These are phyloP conservation scores for Lasioglossum villosulum DNA, from an alignment of 2,888 invertebrate species.

Conservation along the genomic window DNA sequence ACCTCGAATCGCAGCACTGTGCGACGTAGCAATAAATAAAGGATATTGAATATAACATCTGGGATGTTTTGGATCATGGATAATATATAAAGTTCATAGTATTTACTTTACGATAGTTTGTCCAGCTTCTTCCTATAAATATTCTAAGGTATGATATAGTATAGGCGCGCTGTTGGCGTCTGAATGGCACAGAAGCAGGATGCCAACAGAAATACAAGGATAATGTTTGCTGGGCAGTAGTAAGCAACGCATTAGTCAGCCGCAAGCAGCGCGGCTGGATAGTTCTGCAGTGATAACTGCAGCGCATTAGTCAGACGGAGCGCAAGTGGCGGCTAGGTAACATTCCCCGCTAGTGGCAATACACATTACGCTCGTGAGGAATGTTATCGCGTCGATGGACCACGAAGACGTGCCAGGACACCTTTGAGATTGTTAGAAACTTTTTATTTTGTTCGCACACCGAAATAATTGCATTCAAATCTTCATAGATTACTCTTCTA, in stretches of 20 bases:
- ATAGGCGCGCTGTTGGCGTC: no score
- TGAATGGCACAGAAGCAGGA: not conserved
- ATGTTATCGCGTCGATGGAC: conserved; percentile 37
- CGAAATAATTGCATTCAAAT: no score
- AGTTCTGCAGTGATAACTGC: conserved; percentile 56
- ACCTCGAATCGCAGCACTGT: no score
- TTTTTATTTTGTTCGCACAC: not conserved
- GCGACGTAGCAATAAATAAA: no score
- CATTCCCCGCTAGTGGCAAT: conserved; percentile 21
- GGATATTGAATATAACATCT: no score
- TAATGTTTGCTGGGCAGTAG: conserved; percentile 41
- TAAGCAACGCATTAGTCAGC: conserved; percentile 51
- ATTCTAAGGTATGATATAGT: not conserved
- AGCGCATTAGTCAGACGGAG: conserved; percentile 47
- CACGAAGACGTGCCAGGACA: not conserved
- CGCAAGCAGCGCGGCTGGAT: conserved; percentile 41
- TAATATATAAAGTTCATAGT: not conserved
- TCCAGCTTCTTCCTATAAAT: not conserved
- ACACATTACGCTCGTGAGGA: conserved; percentile 26
- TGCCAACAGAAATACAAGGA: conserved; percentile 23
- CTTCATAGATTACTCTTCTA: no score
- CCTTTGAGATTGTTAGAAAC: not conserved
- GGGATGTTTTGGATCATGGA: no score
- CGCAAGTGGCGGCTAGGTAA: conserved; percentile 32
- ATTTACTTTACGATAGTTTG: not conserved